Percentiles rank a stretch among this genome's conserved stretches.
phyloP scores from a whole-genome alignment of 2,888 invertebrate genomes.

The Eristalinus sepulchralis region DNA sequence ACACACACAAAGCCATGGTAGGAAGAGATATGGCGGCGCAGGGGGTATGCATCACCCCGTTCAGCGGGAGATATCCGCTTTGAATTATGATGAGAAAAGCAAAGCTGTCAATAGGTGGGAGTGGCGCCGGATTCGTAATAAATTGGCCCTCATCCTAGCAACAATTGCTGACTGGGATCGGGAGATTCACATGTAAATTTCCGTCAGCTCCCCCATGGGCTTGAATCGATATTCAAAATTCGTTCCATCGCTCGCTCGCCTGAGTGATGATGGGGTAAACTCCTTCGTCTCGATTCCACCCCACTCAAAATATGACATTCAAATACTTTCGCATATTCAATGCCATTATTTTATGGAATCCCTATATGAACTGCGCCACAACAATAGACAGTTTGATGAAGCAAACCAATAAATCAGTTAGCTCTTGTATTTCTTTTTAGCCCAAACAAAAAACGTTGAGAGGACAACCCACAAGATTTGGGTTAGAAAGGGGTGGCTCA shows the following conservation, averaged over 20 bases:
- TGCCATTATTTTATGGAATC: slow-evolving; percentile 69
- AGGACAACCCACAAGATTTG: slow-evolving; percentile 60
- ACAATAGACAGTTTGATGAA: slow-evolving; percentile 72
- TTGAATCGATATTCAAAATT: slow-evolving; percentile 68
- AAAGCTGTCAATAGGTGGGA: slow-evolving; percentile 61
- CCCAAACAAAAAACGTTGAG: slow-evolving; percentile 7
- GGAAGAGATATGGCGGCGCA: not conserved
- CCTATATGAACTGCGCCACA: slow-evolving; percentile 65
- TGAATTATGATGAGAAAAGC: slow-evolving; percentile 64
- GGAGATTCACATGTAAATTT: slow-evolving; percentile 66
- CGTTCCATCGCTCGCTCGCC: slow-evolving; percentile 37
- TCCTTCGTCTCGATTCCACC: slow-evolving; percentile 48
- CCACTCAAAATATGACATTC: slow-evolving; percentile 57
- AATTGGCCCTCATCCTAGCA: slow-evolving; percentile 47
- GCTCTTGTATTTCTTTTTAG: slow-evolving; percentile 29
- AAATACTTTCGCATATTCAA: slow-evolving; percentile 68
- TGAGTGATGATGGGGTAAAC: slow-evolving; percentile 62
- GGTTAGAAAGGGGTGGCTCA: slow-evolving; percentile 50
- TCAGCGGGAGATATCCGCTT: slow-evolving; percentile 31
- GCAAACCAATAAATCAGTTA: slow-evolving; percentile 70
- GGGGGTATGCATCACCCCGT: not conserved
- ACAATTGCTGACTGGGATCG: not conserved
- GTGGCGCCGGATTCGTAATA: slow-evolving; percentile 65
- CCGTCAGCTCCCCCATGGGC: slow-evolving; percentile 15
- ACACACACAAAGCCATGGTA: not conserved